A percentile compares a stretch with the other conserved stretches of the same genome.
Conservation (phyloP, 2,113 vertebrate species). For the Gobiocypris rarus region DNA sequence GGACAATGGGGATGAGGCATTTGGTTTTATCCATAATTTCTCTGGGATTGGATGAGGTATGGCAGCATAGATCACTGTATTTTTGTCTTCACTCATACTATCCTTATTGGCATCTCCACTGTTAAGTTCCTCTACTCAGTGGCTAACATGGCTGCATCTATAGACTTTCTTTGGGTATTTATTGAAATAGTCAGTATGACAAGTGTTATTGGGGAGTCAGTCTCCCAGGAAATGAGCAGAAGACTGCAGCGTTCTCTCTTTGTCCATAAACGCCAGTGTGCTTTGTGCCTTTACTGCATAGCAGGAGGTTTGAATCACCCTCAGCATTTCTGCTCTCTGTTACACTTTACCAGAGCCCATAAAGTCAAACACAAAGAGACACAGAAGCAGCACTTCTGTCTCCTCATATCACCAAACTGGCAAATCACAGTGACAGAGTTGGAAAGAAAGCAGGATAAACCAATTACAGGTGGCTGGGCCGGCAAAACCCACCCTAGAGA, state of each 20-base stretch:
- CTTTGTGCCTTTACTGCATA: conserved; percentile 20
- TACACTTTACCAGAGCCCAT: conserved; percentile 48
- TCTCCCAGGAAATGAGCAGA: conserved; percentile 23
- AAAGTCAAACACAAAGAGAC: conserved; percentile 59
- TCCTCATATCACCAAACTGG: conserved; percentile 56
- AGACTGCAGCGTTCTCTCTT: conserved; percentile 1
- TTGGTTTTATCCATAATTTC: conserved; percentile 4
- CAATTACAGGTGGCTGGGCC: conserved; percentile 54
- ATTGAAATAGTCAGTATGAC: conserved; percentile 23
- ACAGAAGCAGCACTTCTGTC: conserved; percentile 58
- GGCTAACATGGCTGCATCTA: neutral
- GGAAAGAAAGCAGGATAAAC: conserved; percentile 49
- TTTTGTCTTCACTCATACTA: neutral
- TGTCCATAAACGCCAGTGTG: conserved; percentile 29
- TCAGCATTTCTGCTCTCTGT: conserved; percentile 33
- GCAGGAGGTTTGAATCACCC: conserved; percentile 29
- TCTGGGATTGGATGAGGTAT: neutral
- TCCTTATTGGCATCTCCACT: neutral
- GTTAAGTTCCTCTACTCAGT: neutral
- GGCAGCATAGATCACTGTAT: neutral
- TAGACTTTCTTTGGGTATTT: neutral
- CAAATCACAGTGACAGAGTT: conserved; percentile 56
- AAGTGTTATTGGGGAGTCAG: neutral
- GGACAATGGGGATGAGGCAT: neutral
- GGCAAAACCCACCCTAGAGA: conserved; percentile 42